Conservation (phyloP, 2,113 vertebrate species). For the Carollia perspicillata region DNA sequence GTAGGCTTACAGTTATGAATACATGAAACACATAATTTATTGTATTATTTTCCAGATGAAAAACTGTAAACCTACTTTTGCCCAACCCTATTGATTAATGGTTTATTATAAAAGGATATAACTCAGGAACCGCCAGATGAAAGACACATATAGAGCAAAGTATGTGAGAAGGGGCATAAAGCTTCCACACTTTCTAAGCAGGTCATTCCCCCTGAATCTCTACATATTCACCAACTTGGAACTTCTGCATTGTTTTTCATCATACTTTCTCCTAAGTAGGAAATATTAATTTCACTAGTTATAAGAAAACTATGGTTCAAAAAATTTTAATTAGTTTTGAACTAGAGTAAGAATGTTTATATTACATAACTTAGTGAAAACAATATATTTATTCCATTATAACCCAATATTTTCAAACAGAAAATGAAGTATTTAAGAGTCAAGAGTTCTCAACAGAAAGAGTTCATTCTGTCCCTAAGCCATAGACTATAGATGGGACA, state of each 20-base stretch:
- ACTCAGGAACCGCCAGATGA: too few relatives aligned
- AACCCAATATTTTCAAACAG: not conserved
- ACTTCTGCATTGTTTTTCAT: not conserved
- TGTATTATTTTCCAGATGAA: too few relatives aligned
- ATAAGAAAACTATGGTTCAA: not conserved
- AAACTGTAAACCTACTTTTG: too few relatives aligned
- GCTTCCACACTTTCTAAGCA: not conserved
- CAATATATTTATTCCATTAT: not conserved
- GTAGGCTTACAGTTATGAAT: not conserved
- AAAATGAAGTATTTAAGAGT: not conserved
- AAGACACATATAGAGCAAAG: not conserved
- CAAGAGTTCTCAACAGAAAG: not conserved
- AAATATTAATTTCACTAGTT: not conserved
- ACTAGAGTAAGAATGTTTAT: not conserved
- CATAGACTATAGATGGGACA: not conserved
- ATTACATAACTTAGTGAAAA: not conserved
- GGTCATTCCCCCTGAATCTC: not conserved
- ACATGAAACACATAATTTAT: not conserved
- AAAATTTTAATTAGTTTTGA: not conserved
- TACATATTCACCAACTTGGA: not conserved
- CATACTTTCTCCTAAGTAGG: not conserved
- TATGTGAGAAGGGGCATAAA: not conserved
- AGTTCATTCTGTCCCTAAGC: not conserved
- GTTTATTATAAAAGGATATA: too few relatives aligned
- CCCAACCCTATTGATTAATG: too few relatives aligned